Percentiles rank a stretch among this genome's conserved stretches.
phyloP scores from a whole-genome alignment of 2,113 vertebrate genomes.

The Cichladusa arquata region DNA sequence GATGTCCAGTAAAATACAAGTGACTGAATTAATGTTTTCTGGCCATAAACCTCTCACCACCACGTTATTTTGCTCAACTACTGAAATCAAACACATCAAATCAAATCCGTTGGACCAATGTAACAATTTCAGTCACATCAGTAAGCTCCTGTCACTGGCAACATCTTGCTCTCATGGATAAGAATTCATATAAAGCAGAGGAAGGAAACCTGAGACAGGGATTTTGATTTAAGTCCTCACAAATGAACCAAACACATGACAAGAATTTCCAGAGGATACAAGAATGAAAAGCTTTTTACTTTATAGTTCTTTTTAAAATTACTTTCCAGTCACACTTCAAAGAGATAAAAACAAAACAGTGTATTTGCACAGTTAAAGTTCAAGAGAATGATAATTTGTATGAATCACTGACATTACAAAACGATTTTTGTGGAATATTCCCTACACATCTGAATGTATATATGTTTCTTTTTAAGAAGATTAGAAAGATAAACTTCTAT shows the following conservation, averaged over 20 bases:
- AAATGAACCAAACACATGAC: conserved; percentile 4
- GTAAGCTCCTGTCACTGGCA: not conserved
- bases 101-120: not conserved
- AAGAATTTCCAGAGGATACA: conserved; percentile 11
- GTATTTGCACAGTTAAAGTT: not conserved
- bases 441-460: not conserved
- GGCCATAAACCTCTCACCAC: not conserved
- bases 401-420: not conserved
- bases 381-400: not conserved
- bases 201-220: not conserved
- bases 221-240: not conserved
- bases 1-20: not conserved
- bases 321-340: not conserved
- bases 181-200: not conserved
- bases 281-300: conserved; percentile 18
- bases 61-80: not conserved
- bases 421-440: not conserved
- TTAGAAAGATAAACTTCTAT: not conserved
- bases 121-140: not conserved
- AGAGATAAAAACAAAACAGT: not conserved
- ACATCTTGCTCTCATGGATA: not conserved
- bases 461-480: not conserved
- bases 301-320: not conserved
- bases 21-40: not conserved
- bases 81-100: not conserved